Base-by-base conservation (phyloP, 2,888 invertebrate genomes). In the Cataglyphis livida region DNA sequence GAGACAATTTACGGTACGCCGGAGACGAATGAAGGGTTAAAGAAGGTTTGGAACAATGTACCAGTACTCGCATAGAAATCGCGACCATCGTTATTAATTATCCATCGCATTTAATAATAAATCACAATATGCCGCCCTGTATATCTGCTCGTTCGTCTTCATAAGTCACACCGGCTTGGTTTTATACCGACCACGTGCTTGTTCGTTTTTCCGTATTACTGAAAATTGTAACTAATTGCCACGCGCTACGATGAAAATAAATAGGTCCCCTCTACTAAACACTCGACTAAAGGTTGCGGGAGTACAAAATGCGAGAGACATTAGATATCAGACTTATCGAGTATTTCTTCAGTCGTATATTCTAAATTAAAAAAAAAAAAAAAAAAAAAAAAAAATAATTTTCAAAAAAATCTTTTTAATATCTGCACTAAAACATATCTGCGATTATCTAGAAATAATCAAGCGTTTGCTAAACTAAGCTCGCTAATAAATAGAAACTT, bases 1-100 rank as follows among this genome's bases (percentile, higher is more conserved):
- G 25, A 81, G 84, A 70, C 12, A 76, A 85, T 81, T 84, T 85
- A 85, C 71, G 70, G 21, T 62, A 38, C 65, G 44, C 28, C 62
- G 41, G 15, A 7, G 25, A n/a, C n/a, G 35, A 12, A 32, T 66
- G 35, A 25, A 41, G n/a, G 21, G 44, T 51, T 51, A 51, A 51
- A n/a, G 7, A 6, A 10, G 48, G 32, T 51, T 25, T 32, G 35
- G 28, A 10, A 9, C 12, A 12, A 12, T 66, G 38, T n/a, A 25
- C 18, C 12, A n/a, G 41, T 41, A 48, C 44, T 61, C 35, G 32
- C 64, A 44, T n/a, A n/a, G 70, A 74, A 85, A 81, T 81, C 70
- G 66, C 68, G 48, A 38, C 28, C n/a, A 59, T 51, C 54, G 51
- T 82, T 82, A 76, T 78, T 66, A 35, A 35, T 35, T 35, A 35